Conservation (phyloP, 2,888 invertebrate species). For the Cantharis flavilabris region DNA sequence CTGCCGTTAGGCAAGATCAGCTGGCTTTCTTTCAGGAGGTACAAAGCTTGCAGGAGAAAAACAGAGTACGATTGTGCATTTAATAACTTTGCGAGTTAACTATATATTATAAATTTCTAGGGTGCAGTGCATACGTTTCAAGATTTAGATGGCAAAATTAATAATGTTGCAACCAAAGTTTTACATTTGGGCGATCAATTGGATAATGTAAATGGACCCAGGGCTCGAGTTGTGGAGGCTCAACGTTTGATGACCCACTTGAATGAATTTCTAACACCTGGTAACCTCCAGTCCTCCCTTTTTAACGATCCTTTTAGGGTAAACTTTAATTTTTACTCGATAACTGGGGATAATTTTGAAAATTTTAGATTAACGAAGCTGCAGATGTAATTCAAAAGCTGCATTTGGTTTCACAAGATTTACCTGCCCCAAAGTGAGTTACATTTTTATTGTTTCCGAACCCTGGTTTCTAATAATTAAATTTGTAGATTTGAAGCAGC, state of each 20-base stretch:
- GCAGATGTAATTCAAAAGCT: conserved; percentile 98
- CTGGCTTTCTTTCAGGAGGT: conserved; percentile 80
- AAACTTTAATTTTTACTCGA: conserved; percentile 23
- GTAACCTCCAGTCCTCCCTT: conserved; percentile 81
- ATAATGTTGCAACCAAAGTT: conserved; percentile 95
- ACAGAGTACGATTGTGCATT: conserved; percentile 58
- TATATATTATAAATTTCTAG: conserved; percentile 53
- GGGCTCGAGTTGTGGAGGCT: conserved; percentile 93
- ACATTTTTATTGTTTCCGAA: not conserved
- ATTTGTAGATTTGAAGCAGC: conserved; percentile 73
- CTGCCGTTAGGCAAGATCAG: conserved; percentile 84
- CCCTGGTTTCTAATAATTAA: not conserved
- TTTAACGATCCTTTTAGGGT: conserved; percentile 85
- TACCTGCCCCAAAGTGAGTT: conserved; percentile 78
- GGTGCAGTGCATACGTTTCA: conserved; percentile 86
- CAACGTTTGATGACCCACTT: conserved; percentile 90
- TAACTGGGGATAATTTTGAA: not conserved
- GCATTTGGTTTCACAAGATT: conserved; percentile 92
- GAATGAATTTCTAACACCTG: conserved; percentile 87
- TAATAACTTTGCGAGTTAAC: not conserved
- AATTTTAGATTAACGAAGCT: conserved; percentile 82
- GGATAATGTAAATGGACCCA: conserved; percentile 93
- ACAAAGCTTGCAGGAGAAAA: conserved; percentile 80
- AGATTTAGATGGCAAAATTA: conserved; percentile 93
- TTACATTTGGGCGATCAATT: conserved; percentile 98